Evolutionary conservation across 2,888 invertebrate species (phyloP).

Genomic region (Cephus pulcher): DNA sequence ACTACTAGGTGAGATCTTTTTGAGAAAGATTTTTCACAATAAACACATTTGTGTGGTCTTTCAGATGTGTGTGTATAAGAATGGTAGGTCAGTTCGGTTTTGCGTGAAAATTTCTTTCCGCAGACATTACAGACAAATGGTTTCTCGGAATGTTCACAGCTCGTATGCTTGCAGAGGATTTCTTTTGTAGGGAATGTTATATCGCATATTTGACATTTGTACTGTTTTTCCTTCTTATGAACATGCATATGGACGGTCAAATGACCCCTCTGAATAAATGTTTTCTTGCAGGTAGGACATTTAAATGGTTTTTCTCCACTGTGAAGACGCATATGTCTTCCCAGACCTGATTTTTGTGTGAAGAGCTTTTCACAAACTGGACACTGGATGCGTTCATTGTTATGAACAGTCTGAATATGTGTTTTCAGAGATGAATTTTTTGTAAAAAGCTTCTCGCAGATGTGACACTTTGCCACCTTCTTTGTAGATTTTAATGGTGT

Average conservation of each 20-base stretch:
- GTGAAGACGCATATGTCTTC: constrained; percentile 16
- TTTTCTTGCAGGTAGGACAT: constrained; percentile 9
- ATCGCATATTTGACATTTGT: constrained; percentile 9
- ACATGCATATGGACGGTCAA: constrained; percentile 11
- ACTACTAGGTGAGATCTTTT: constrained; percentile 14
- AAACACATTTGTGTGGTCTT: constrained; percentile 12
- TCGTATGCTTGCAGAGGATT: constrained; percentile 4
- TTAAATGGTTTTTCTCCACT: constrained; percentile 11
- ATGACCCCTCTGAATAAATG: constrained; percentile 13
- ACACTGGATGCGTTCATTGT: constrained; percentile 15
- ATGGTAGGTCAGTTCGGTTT: constrained; percentile 15
- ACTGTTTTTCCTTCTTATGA: constrained; percentile 10
- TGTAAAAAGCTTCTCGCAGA: constrained; percentile 10
- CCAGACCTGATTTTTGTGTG: constrained; percentile 14
- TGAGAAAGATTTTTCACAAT: constrained; percentile 12
- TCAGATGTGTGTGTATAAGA: constrained; percentile 8
- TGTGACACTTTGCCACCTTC: constrained; percentile 3
- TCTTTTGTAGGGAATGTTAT: constrained; percentile 2
- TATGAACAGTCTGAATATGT: constrained; percentile 11
- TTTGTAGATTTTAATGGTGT: background rate
- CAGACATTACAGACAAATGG: constrained; percentile 8
- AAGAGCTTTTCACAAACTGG: constrained; percentile 10
- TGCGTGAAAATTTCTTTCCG: constrained; percentile 12
- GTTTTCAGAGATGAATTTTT: constrained; percentile 13
- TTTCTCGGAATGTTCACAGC: constrained; percentile 10